Percentiles rank a stretch among this genome's conserved stretches.
Conservation (phyloP, 2,888 invertebrate genomes). For the Augiades crinisus region DNA sequence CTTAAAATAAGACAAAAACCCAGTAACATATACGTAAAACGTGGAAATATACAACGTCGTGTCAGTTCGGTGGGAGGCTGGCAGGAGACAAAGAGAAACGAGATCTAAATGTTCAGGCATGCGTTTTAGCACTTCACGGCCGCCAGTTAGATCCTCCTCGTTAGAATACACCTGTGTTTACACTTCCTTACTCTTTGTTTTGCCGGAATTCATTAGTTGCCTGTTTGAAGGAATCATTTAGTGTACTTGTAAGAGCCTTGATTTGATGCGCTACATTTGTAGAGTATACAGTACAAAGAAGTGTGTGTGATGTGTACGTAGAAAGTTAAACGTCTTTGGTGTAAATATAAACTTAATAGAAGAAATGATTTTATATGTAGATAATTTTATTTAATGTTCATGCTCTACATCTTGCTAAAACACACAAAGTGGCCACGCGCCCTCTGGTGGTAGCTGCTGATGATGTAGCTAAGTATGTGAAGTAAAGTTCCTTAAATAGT, state of each 20-base stretch:
- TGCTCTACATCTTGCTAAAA: no score
- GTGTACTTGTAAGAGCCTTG: background rate
- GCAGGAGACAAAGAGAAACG: conserved; percentile 7
- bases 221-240: conserved; percentile 40
- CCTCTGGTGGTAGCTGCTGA: no score
- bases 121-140: conserved; percentile 58
- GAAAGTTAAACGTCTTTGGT: no score
- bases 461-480: no score
- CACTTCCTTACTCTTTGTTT: conserved; percentile 44
- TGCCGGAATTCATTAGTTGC: conserved; percentile 18
- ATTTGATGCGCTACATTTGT: conserved; percentile 6
- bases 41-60: background rate
- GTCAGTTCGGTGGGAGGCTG: background rate
- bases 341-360: no score
- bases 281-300: no score
- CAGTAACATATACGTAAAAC: background rate
- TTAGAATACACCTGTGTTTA: conserved; percentile 56
- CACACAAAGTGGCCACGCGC: no score
- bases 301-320: no score
- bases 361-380: no score
- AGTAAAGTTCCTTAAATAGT: no score
- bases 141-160: conserved; percentile 45
- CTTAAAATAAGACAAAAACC: background rate
- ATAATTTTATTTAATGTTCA: no score
- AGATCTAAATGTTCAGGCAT: conserved; percentile 20